phyloP scores from a whole-genome alignment of 2,888 invertebrate genomes.

The Sesamia inferens region DNA sequence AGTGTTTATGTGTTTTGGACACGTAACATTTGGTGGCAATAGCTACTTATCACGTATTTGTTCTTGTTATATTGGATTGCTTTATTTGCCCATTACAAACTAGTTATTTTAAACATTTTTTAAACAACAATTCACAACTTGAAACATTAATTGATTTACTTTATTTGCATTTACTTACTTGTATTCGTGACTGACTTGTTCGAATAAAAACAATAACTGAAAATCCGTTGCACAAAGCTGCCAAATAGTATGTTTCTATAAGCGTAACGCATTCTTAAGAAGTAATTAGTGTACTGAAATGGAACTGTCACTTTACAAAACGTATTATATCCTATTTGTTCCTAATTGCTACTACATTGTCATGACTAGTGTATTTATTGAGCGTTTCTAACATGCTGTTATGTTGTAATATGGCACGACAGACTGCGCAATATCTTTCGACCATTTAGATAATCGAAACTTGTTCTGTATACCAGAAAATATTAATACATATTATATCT shows the following conservation, averaged over 20 bases:
- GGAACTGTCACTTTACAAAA: slow-evolving; percentile 49
- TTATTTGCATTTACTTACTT: slow-evolving; percentile 15
- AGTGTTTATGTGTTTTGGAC: slow-evolving; percentile 49
- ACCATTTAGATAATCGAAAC: slow-evolving; percentile 68
- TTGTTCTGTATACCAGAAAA: slow-evolving; percentile 59
- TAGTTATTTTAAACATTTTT: slow-evolving; percentile 9
- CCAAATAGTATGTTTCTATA: slow-evolving; percentile 26
- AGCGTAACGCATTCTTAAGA: slow-evolving; percentile 26
- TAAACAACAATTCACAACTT: slow-evolving; percentile 3
- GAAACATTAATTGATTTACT: no score
- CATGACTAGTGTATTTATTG: slow-evolving; percentile 68
- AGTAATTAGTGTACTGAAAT: slow-evolving; percentile 51
- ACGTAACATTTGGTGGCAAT: slow-evolving; percentile 43
- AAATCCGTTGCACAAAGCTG: slow-evolving; percentile 10
- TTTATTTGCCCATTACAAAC: slow-evolving; percentile 20
- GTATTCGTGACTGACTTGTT: slow-evolving; percentile 12
- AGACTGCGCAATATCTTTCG: slow-evolving; percentile 65
- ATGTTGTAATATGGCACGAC: slow-evolving; percentile 64
- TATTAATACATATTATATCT: slow-evolving; percentile 30
- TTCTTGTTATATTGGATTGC: slow-evolving; percentile 22
- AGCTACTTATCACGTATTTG: slow-evolving; percentile 43
- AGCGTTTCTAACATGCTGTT: slow-evolving; percentile 69
- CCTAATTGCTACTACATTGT: slow-evolving; percentile 70
- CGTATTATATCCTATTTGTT: slow-evolving; percentile 58
- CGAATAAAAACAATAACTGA: slow-evolving; percentile 7